phyloP scores from a whole-genome alignment of 2,888 invertebrate genomes.

The Diarsia mendica region DNA sequence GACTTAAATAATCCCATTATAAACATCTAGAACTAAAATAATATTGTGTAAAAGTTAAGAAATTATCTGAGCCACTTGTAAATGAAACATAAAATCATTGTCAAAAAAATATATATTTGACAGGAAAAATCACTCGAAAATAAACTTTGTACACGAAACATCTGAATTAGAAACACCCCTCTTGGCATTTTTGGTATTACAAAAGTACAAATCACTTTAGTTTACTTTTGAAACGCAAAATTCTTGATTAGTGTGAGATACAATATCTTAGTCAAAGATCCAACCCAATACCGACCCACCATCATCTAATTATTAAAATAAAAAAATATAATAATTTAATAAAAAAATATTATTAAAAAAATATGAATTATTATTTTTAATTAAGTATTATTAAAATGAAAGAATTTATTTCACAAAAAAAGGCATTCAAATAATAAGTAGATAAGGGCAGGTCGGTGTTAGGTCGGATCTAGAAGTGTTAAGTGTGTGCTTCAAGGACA shows the following conservation, averaged over 20 bases:
- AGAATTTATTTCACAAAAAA: no score
- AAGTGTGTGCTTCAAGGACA: constrained; percentile 56
- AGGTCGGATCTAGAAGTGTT: not conserved
- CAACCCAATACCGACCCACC: not conserved
- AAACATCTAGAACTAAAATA: no score
- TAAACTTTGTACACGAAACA: no score
- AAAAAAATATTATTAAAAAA: no score
- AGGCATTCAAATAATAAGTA: not conserved
- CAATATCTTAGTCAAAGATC: constrained; percentile 13
- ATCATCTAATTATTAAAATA: not conserved
- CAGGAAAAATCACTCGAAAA: no score
- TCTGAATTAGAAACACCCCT: constrained; percentile 1
- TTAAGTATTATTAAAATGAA: constrained; percentile 8
- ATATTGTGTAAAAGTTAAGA: not conserved
- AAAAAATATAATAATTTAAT: no score
- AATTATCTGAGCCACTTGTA: not conserved
- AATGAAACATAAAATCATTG: constrained; percentile 22
- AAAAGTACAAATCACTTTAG: not conserved
- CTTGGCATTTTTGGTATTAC: not conserved
- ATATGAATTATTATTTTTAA: no score
- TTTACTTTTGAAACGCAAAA: constrained; percentile 5
- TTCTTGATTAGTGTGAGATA: not conserved
- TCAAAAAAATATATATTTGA: constrained; percentile 42
- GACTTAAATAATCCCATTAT: no score
- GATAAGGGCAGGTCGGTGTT: not conserved